phyloP scores from a whole-genome alignment of 2,113 vertebrate genomes.

The Dascyllus trimaculatus region DNA sequence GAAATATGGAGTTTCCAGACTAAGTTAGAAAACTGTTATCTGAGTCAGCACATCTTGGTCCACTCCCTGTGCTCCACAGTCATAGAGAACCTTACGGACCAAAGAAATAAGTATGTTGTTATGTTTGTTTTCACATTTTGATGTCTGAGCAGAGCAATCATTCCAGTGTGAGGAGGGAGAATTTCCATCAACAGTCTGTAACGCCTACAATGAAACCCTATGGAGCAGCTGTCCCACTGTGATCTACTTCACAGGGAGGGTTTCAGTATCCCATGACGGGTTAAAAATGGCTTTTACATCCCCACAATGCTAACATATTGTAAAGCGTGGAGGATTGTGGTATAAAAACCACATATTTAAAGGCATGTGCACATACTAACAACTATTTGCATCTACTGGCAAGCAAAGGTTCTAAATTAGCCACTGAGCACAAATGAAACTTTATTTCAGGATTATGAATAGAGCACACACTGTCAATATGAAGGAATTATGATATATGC shows the following conservation, averaged over 20 bases:
- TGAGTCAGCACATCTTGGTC: not conserved
- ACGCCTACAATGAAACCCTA: not conserved
- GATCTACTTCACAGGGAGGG: not conserved
- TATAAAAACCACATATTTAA: not conserved
- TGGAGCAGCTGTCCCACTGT: slow-evolving; percentile 17
- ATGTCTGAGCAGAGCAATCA: not conserved
- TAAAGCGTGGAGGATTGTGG: too few relatives aligned
- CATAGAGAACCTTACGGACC: not conserved
- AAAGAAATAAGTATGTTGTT: not conserved
- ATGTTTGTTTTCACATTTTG: slow-evolving; percentile 13
- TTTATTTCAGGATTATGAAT: too few relatives aligned
- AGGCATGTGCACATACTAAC: too few relatives aligned
- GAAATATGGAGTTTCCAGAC: too few relatives aligned
- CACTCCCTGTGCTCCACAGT: not conserved
- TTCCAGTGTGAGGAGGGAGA: not conserved
- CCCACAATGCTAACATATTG: too few relatives aligned
- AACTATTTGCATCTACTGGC: too few relatives aligned
- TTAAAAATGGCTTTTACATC: too few relatives aligned
- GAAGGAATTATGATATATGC: too few relatives aligned
- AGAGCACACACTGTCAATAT: too few relatives aligned
- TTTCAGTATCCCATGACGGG: too few relatives aligned
- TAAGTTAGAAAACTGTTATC: not conserved
- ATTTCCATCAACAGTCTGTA: not conserved
- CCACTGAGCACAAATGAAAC: too few relatives aligned
- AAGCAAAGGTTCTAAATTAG: too few relatives aligned